Evolutionary conservation across 2,797 vertebrate species (phyloP), one percentile per base, ranked within the genome.

Genomic region (Hybognathus amarus): DNA sequence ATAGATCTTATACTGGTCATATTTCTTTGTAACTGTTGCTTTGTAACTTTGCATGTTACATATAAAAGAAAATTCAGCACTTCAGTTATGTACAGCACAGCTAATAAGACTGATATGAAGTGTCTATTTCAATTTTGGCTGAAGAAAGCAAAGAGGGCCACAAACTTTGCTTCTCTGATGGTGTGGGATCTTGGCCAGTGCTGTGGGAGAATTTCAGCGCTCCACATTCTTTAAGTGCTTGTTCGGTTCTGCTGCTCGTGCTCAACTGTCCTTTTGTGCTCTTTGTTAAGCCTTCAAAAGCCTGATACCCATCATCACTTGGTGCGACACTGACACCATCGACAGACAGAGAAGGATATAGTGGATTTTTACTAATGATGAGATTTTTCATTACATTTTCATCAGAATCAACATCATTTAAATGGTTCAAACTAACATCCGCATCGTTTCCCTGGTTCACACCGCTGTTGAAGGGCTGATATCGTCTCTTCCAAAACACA

Each of bases 71-170:
- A 30, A 18, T 22, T 3, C 13, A 63, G 11, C 42, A 9, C 40
- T 74, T 36, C 8, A 40, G 22, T 8, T 8, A 56, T 76, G 33
- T 33, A 5, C 1, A 36, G 4, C 56, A 0, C 18, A 30, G 30
- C 86, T 67, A 80, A 6, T 87, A 70, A n/a, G 70, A 77, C 36
- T 86, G 86, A 87, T 89, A 88, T 11, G 86, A 69, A 78, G 27
- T 38, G 79, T 88, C 77, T 0, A 84, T 83, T 83, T 88, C 18
- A 80, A 86, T 79, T 10, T 1, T 1, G 2, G 47, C 9, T 17
- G 40, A 24, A 50, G 38, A 52, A 77, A 78, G 38, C 52, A 86
- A 69, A 78, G 47, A 11, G 8, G 5, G 30, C 63, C 40, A 69
- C 18, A 63, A 85, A 52, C 11, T 22, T 63, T 87, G 76, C 5